Base-by-base conservation (phyloP, 2,888 invertebrate species). In the Ommatoiulus sabulosus region DNA sequence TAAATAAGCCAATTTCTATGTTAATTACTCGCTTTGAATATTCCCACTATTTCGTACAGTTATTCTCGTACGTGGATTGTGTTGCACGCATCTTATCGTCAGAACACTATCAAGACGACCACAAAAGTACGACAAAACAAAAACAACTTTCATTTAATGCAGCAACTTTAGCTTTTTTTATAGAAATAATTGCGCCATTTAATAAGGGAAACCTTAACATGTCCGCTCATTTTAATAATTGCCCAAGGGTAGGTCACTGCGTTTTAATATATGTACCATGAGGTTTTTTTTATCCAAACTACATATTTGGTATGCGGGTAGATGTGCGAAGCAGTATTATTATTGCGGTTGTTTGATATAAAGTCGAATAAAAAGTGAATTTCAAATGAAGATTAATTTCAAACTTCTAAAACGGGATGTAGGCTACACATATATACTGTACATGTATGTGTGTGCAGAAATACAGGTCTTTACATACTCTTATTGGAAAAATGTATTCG, bases 1-100 rank as follows among this genome's bases (percentile, higher is more conserved):
- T 63, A 72, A 72, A 72, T 72, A 72, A 72, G 72, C 72, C 72
- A 72, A 72, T 72, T 72, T 72, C 72, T 72, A 72, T 72, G 72
- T 72, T 72, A 72, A 72, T 72, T 72, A 72, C 72, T 72, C 72
- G 72, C 72, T 72, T 72, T 72, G 72, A 72, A 72, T 72, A 72
- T 72, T 24, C 72, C 72, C 72, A 72, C 72, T 72, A 72, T 72
- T 72, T 72, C 72, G 24, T 24, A 24, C 24, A 72, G 72, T 72
- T 72, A 24, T 24, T 72, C 8, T 24, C 24, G 24, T 24, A n/a
- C 24, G 24, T 24, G n/a, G 24, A 35, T 1, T 72, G 24, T 72
- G 24, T 24, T 72, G 24, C 72, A 72, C 72, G 24, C 72, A 24
- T 72, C 72, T 72, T 72, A 72, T 72, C 72, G 72, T 72, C 72